Evolutionary conservation across 2,797 vertebrate species (phyloP), one percentile per base, ranked within the genome.

Genomic region (Orientallactaga sibirica): DNA sequence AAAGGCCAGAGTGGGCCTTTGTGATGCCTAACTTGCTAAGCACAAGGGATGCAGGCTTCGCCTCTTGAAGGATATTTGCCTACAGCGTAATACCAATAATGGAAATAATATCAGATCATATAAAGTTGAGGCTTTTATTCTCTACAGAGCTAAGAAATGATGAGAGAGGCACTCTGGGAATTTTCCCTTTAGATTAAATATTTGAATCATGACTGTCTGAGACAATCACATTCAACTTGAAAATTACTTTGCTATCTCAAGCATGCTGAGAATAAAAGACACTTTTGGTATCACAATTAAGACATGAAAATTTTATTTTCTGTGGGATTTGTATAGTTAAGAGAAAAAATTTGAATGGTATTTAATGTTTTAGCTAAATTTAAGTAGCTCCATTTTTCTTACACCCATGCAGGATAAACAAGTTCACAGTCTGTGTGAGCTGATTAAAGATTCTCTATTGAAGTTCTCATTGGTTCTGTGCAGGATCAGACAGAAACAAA

Each of bases 151-250:
- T 97, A 95, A 98, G 95, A 97, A 97, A 96, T 96, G 97, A 98
- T 98, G 98, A 98, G 96, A 98, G 97, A 97, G 97, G 96, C 96
- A 97, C 97, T 96, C 94, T 96, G 98, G 98, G 98, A 98, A 98
- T 98, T 98, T 98, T 97, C 96, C 91, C 96, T 97, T 98, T 98
- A 98, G 98, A 98, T 98, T 98, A 98, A 98, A 98, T 98, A 98
- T 98, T 98, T 98, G 98, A 98, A 96, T 98, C 97, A 68, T 98
- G 97, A 97, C 97, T 92, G 97, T 97, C 97, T 96, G 97, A 98
- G 97, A 98, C 98, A 98, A 98, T 98, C 97, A 96, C 97, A 98
- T 97, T 98, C 97, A 97, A 96, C 96, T 97, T 79, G 93, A 97
- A 98, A 98, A 98, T 98, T 98, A 98, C 97, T 97, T 98, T 98